phyloP scores from a whole-genome alignment of 92 coral and sea anemone species.

The Paragorgia papillata region DNA sequence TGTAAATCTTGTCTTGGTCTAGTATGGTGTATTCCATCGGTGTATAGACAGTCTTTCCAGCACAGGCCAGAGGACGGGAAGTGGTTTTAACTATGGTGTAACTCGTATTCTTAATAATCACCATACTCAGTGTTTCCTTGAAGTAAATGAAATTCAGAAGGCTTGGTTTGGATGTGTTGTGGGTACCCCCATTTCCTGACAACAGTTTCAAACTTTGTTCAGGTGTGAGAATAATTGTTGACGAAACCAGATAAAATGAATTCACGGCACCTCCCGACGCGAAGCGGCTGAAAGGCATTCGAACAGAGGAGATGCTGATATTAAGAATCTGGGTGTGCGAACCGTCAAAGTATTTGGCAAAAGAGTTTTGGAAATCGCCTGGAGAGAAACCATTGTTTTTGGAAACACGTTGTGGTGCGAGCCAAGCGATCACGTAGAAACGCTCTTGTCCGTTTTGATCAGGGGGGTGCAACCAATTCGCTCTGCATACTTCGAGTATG shows the following conservation, averaged over 20 bases:
- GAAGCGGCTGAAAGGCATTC: not conserved
- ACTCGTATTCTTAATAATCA: not conserved
- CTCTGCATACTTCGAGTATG: constrained; percentile 17
- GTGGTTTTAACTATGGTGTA: constrained; percentile 24
- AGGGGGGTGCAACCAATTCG: constrained; percentile 8
- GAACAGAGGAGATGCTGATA: not conserved
- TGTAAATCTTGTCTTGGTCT: not conserved
- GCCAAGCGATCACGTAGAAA: constrained; percentile 24
- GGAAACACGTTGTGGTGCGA: not conserved
- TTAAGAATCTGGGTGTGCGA: not conserved
- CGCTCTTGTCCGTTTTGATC: constrained; percentile 16
- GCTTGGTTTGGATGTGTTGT: not conserved
- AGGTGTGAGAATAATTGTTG: constrained; percentile 11
- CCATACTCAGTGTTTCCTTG: not conserved
- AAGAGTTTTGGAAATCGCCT: constrained; percentile 19
- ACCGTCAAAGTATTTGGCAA: not conserved
- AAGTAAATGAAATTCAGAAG: constrained; percentile 22
- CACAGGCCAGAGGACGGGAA: constrained; percentile 29
- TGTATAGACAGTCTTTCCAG: not conserved
- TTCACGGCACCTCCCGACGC: no score
- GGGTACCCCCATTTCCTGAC: not conserved
- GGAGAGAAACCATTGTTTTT: not conserved
- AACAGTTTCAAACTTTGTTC: constrained; percentile 11
- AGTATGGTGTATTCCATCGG: constrained; percentile 16
- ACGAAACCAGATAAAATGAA: constrained; percentile 17